Percentiles rank a stretch among this genome's conserved stretches.
These are phyloP conservation scores for Drosophila ezoana DNA, from an alignment of 2,888 invertebrate genomes.

Conservation along the genomic window DNA sequence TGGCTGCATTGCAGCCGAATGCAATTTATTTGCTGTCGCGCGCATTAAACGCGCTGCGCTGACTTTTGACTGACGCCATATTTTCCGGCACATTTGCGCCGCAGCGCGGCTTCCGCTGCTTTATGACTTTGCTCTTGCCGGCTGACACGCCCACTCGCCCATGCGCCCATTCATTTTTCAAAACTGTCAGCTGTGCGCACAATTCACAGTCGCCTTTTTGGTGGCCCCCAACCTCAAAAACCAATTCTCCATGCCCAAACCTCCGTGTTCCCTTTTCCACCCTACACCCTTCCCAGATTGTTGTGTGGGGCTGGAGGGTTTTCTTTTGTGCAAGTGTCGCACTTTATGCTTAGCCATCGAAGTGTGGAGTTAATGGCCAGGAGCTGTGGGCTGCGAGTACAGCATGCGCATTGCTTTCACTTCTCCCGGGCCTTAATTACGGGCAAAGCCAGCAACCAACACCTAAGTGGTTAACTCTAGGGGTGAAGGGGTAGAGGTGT, in stretches of 20 bases:
- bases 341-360: slow-evolving; percentile 75
- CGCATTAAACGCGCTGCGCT: slow-evolving; percentile 78
- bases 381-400: slow-evolving; percentile 34
- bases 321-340: slow-evolving; percentile 51
- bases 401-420: slow-evolving; percentile 56
- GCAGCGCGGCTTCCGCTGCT: slow-evolving; percentile 53
- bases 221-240: slow-evolving; percentile 7
- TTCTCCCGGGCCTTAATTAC: slow-evolving; percentile 62
- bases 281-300: slow-evolving; percentile 1
- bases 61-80: slow-evolving; percentile 83
- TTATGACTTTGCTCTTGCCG: slow-evolving; percentile 28
- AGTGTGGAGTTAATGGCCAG: slow-evolving; percentile 75
- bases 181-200: slow-evolving; percentile 72
- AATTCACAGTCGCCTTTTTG: slow-evolving; percentile 57
- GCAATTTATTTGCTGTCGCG: slow-evolving; percentile 83
- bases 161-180: slow-evolving; percentile 66
- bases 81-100: slow-evolving; percentile 81
- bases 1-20: slow-evolving; percentile 62
- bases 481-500: not conserved
- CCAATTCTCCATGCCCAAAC: not conserved
- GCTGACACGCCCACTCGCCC: slow-evolving; percentile 14
- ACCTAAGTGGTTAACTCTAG: slow-evolving; percentile 36
- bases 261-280: not conserved
- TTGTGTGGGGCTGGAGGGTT: not conserved
- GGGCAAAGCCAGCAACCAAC: slow-evolving; percentile 29